Conservation (phyloP, 2,113 vertebrate genomes). For the Nymphicus hollandicus region DNA sequence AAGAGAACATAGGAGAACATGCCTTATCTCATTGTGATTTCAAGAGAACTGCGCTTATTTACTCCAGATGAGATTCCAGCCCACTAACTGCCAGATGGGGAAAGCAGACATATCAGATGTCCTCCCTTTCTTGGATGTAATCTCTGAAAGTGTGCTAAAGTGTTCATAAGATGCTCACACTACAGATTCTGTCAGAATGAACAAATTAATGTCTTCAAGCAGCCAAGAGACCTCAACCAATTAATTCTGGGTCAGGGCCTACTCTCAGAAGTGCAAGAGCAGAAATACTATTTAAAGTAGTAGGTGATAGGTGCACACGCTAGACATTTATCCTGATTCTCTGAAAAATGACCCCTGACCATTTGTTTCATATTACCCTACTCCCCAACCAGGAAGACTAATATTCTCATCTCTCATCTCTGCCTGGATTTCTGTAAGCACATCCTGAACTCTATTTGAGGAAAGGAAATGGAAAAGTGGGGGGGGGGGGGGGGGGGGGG, state of each 20-base stretch:
- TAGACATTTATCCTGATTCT: neutral
- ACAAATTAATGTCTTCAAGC: neutral
- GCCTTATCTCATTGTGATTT: neutral
- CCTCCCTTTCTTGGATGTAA: neutral
- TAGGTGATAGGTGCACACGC: neutral
- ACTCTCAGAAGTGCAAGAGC: neutral
- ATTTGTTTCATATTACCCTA: neutral
- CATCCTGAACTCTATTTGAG: neutral
- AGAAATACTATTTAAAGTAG: neutral
- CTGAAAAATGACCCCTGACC: neutral
- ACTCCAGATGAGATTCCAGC: neutral
- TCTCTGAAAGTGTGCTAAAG: neutral
- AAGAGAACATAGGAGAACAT: rapidly evolving
- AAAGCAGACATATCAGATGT: neutral
- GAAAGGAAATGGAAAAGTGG: neutral
- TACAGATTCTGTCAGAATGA: neutral
- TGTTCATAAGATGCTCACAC: neutral
- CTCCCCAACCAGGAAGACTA: neutral
- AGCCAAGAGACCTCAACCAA: neutral
- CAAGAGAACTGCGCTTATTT: neutral
- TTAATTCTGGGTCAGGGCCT: neutral
- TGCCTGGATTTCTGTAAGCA: neutral
- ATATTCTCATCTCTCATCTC: neutral
- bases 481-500: no score
- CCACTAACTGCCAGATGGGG: neutral